phyloP scores from a whole-genome alignment of 1,140 invertebrate genomes.

The Philotrypesis tridentata region DNA sequence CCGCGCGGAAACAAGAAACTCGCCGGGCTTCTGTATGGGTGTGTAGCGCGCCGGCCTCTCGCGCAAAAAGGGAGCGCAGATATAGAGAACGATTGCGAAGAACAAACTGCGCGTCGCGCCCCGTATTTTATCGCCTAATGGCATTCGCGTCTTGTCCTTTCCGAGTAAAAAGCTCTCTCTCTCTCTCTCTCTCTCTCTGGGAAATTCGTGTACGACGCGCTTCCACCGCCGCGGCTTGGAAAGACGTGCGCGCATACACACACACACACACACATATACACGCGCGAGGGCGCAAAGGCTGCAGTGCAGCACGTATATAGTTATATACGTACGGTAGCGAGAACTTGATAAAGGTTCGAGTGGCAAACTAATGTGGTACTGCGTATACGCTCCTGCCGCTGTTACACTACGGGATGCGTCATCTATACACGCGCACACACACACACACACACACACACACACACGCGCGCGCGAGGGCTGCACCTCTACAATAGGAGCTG shows the following conservation, averaged over 20 bases:
- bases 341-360: conserved; percentile 13
- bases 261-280: too few relatives aligned
- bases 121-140: conserved; percentile 28
- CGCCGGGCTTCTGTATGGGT: too few relatives aligned
- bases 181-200: background rate
- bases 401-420: too few relatives aligned
- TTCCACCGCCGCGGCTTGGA: background rate
- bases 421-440: too few relatives aligned
- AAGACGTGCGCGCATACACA: background rate
- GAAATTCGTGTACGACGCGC: background rate
- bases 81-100: background rate
- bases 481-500: too few relatives aligned
- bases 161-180: conserved; percentile 17
- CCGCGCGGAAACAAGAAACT: background rate
- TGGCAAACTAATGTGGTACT: conserved; percentile 8
- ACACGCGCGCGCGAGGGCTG: too few relatives aligned
- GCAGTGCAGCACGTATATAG: background rate
- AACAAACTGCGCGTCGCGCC: background rate
- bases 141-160: conserved; percentile 5
- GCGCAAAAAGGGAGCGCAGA: background rate
- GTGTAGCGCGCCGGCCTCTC: too few relatives aligned
- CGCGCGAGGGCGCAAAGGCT: too few relatives aligned
- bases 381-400: background rate
- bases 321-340: too few relatives aligned
- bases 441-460: too few relatives aligned